Base-by-base conservation (phyloP, 2,797 vertebrate genomes). In the Tinamus major region DNA sequence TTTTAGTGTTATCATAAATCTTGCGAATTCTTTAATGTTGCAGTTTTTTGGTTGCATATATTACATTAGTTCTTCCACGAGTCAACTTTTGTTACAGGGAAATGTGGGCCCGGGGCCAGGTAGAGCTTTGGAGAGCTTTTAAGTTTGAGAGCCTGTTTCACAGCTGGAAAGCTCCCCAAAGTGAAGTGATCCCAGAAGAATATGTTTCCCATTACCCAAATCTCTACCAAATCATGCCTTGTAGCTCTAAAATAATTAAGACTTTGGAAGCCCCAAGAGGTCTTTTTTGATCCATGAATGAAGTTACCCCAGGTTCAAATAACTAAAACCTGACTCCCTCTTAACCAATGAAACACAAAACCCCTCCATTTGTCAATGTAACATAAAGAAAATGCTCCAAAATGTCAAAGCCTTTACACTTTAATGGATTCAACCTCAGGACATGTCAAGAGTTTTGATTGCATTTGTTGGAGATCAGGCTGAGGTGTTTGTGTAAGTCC, bases 161-260 rank as follows among this genome's bases (percentile, higher is more conserved):
- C 96, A 97, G 95, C 96, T 97, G 96, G 97, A 98, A 97, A 96
- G 68, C 77, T 94, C 93, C 95, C 96, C 89, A 96, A 97, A 92
- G 94, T 95, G 95, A 94, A 96, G 85, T 87, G 95, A 97, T 97
- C 84, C 62, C 89, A 93, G 92, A 96, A 97, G 95, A 96, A 94
- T 96, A 94, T 98, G 96, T 97, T 98, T 98, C 90, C 97, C 94
- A 97, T 98, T 97, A 98, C 94, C 91, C 65, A 95, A 85, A 87
- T 96, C 94, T 96, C 89, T 85, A 96, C 92, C 95, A 96, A 96
- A 96, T 90, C 96, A 92, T 97, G 97, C 95, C 94, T 97, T 97
- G 96, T 97, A 97, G 92, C 94, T 97, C 95, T 97, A 97, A 97
- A 98, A 97, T 97, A 98, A 97, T 97, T 97, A 97, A 97, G 94